Evolutionary conservation across 2,113 vertebrate species (phyloP).

Genomic region (Thalassarche chlororhynchos): DNA sequence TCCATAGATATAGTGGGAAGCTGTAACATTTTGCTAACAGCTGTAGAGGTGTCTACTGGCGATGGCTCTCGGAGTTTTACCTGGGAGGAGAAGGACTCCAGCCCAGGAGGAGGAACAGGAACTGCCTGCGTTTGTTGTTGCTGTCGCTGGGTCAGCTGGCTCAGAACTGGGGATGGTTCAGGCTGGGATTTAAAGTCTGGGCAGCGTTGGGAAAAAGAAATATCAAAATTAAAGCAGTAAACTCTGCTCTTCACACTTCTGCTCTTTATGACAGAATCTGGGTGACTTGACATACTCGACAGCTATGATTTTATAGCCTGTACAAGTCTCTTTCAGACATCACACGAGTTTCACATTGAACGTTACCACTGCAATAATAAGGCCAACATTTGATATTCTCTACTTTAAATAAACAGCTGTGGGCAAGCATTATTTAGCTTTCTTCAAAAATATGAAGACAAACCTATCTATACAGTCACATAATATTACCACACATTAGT

Average conservation of each 20-base stretch:
- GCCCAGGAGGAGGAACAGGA: constrained; percentile 74
- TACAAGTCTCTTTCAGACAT: background rate
- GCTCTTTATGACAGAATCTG: background rate
- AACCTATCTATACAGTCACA: background rate
- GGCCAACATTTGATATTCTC: background rate
- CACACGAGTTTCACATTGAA: background rate
- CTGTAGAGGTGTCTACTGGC: constrained; percentile 65
- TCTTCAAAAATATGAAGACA: background rate
- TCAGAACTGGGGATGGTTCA: constrained; percentile 93
- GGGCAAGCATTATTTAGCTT: background rate
- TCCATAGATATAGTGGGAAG: constrained; percentile 73
- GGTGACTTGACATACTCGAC: fast-evolving
- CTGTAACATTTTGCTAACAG: constrained; percentile 79
- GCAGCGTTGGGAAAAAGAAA: background rate
- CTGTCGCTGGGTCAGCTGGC: constrained; percentile 90
- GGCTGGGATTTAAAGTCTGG: constrained; percentile 92
- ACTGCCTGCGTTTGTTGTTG: constrained; percentile 75
- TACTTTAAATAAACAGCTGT: background rate
- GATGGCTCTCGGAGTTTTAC: constrained; percentile 71
- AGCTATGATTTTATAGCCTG: background rate
- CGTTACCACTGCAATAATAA: background rate
- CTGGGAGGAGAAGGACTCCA: constrained; percentile 81
- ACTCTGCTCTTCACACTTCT: background rate
- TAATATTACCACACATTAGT: background rate
- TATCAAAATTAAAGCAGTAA: background rate